Percentiles rank a stretch among this genome's conserved stretches.
Evolutionary conservation across 2,113 vertebrate species (phyloP).

Genomic region (Eublepharis macularius): DNA sequence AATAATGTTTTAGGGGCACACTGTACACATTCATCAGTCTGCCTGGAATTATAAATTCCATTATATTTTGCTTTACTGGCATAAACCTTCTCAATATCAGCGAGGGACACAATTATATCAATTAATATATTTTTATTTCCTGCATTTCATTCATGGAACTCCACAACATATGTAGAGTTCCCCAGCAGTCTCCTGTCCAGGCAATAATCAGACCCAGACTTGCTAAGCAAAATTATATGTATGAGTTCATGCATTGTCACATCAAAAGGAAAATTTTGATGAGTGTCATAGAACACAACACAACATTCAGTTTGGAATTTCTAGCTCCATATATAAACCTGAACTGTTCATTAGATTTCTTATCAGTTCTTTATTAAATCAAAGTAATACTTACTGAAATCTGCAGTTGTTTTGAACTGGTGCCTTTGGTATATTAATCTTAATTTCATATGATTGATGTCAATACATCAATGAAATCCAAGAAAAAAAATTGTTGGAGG

Average conservation of each 20-base stretch:
- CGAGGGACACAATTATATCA: slow-evolving; percentile 33
- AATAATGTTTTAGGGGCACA: slow-evolving; percentile 25
- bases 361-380: background rate
- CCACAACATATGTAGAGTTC: no score
- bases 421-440: background rate
- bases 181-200: no score
- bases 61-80: slow-evolving; percentile 15
- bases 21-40: slow-evolving; percentile 29
- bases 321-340: background rate
- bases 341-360: background rate
- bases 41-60: slow-evolving; percentile 26
- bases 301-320: slow-evolving; percentile 39
- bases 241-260: no score
- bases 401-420: background rate
- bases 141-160: slow-evolving; percentile 1
- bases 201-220: no score
- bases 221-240: no score
- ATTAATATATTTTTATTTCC: slow-evolving; percentile 3
- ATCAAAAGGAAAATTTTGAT: background rate
- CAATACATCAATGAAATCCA: background rate
- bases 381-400: background rate
- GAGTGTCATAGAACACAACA: slow-evolving; percentile 31
- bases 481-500: background rate
- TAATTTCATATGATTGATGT: background rate
- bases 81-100: slow-evolving; percentile 27